A percentile compares a stretch with the other conserved stretches of the same genome.
Conservation (phyloP, 2,113 vertebrate genomes). For the Poeciliopsis prolifica region DNA sequence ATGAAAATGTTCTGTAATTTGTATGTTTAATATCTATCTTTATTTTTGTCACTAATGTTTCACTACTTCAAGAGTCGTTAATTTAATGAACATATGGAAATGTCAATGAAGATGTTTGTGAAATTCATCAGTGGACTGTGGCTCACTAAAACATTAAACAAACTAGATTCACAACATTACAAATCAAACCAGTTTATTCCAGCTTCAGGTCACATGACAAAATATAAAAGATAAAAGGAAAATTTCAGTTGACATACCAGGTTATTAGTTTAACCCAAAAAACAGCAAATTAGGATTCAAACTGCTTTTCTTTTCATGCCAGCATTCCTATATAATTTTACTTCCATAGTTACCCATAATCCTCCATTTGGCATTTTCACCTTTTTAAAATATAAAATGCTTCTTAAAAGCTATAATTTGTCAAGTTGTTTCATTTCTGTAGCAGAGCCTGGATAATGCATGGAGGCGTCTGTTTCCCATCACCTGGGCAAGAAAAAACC, state of each 20-base stretch:
- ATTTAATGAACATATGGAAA: conserved; percentile 13
- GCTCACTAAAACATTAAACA: background rate
- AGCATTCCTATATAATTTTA: background rate
- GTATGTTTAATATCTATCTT: background rate
- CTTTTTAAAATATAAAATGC: too few relatives aligned
- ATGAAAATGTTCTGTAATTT: conserved; percentile 8
- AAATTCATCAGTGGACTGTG: background rate
- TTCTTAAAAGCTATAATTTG: too few relatives aligned
- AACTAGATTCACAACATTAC: background rate
- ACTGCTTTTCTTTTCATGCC: background rate
- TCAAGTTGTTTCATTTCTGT: too few relatives aligned
- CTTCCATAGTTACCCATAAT: too few relatives aligned
- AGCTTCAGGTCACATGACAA: background rate
- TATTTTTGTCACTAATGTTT: conserved; percentile 31
- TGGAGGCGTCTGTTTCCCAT: too few relatives aligned
- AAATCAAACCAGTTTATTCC: background rate
- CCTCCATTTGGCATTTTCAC: too few relatives aligned
- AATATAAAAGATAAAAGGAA: background rate
- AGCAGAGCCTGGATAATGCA: too few relatives aligned
- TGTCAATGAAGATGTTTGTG: conserved; percentile 7
- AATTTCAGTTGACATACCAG: background rate
- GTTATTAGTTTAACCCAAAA: too few relatives aligned
- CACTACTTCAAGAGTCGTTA: conserved; percentile 40
- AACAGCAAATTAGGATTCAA: background rate
- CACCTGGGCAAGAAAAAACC: too few relatives aligned